Base-by-base conservation (phyloP, 1,140 invertebrate species). In the Musca vetustissima region DNA sequence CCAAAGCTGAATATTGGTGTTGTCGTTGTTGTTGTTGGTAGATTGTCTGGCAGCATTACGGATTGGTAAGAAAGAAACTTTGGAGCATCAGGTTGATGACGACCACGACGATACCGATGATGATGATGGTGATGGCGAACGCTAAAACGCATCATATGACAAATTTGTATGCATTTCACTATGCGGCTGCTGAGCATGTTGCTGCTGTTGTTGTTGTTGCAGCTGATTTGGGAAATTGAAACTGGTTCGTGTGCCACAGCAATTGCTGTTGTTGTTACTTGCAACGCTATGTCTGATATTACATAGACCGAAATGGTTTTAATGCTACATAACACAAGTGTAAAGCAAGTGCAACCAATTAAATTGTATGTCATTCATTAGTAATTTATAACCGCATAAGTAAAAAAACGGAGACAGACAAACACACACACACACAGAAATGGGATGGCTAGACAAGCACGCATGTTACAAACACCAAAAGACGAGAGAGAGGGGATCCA, bases 291-390 rank as follows among this genome's bases (percentile, higher is more conserved):
- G 19, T 53, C 19, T 43, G 36, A 43, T 43, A 43, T 43, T 43
- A 43, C 36, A 13, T 43, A 43, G 36, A 43, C 36, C 36, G 36
- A 43, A 43, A 11, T 43, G 36, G 36, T 43, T 43, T 43, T 43
- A 43, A 43, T 43, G 36, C 36, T 59, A 61, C 57, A 61, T 61
- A 59, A 61, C 28, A 36, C 32, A 61, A 61, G 57, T 61, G 57
- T 61, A 61, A 61, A 61, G 57, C 64, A 50, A 50, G 49, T 52
- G 64, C 64, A 59, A 70, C 77, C 78, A 80, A 80, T 80, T 80
- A 80, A 80, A 80, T 76, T 77, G 76, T 80, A 80, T 80, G 78
- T 80, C 78, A 80, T 80, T 80, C 78, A 80, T 80, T 80, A 79
- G 78, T 80, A 80, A 80, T 80, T 80, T 69, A 69, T 69, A 69